Percentiles rank a stretch among this genome's conserved stretches.
phyloP scores from a whole-genome alignment of 64 coral and sea anemone species.

The Orbicella faveolata region DNA sequence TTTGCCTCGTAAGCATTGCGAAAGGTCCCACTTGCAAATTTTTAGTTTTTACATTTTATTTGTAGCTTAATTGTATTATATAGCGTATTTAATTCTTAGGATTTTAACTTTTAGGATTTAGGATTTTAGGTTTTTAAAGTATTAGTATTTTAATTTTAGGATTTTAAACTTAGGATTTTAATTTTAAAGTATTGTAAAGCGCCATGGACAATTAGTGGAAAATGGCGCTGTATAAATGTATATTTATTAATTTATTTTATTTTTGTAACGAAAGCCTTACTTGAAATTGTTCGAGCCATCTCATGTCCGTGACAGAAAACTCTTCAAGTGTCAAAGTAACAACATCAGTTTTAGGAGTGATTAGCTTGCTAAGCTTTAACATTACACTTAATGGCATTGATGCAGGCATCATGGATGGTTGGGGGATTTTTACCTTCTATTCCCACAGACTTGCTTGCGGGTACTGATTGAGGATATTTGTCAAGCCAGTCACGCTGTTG shows the following conservation, averaged over 20 bases:
- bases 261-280: slow-evolving; percentile 26
- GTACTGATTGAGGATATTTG: slow-evolving; percentile 40
- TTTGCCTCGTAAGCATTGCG: slow-evolving; percentile 49
- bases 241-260: neutral
- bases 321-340: slow-evolving; percentile 58
- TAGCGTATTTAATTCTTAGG: too few species aligned
- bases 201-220: too few species aligned
- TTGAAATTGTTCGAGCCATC: slow-evolving; percentile 44
- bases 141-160: too few species aligned
- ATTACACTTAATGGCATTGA: slow-evolving; percentile 40
- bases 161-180: too few species aligned
- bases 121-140: too few species aligned
- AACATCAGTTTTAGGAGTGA: slow-evolving; percentile 49
- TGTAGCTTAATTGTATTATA: too few species aligned
- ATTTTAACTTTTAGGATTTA: too few species aligned
- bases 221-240: too few species aligned
- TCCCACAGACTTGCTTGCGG: slow-evolving; percentile 24
- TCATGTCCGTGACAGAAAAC: slow-evolving; percentile 54
- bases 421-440: slow-evolving; percentile 29
- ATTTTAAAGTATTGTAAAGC: too few species aligned
- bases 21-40: slow-evolving; percentile 63
- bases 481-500: neutral
- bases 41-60: too few species aligned
- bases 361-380: slow-evolving; percentile 49
- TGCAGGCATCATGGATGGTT: slow-evolving; percentile 50